Evolutionary conservation across 2,888 invertebrate genomes (phyloP).

Genomic region (Lasius platythorax): DNA sequence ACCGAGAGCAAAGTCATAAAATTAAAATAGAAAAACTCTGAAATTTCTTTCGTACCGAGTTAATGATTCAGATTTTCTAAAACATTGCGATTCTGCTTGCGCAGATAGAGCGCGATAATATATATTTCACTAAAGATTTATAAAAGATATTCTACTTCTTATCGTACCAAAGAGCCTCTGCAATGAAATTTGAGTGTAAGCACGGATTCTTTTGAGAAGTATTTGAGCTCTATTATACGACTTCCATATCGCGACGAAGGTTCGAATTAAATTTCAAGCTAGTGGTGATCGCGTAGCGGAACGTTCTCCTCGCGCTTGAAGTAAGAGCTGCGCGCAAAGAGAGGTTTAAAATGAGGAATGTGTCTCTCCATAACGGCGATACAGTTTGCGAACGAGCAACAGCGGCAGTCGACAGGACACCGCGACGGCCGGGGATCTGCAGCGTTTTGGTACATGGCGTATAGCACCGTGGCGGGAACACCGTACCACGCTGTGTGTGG

Average conservation of each 20-base stretch:
- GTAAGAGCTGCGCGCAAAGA: constrained; percentile 8
- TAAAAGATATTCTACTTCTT: not conserved
- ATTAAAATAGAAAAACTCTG: not conserved
- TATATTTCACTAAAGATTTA: not conserved
- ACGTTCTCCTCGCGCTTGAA: not conserved
- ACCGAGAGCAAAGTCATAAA: not conserved
- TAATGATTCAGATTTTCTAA: not conserved
- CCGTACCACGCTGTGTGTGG: constrained; percentile 82
- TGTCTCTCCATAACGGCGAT: constrained; percentile 52
- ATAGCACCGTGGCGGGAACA: constrained; percentile 79
- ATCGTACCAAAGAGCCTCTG: not conserved
- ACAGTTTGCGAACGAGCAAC: constrained; percentile 62
- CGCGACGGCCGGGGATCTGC: constrained; percentile 71
- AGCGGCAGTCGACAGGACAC: constrained; percentile 34
- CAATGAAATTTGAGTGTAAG: not conserved
- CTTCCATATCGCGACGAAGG: not conserved
- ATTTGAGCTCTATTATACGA: constrained; percentile 4
- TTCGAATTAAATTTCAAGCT: constrained; percentile 1
- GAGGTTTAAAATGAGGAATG: constrained; percentile 59
- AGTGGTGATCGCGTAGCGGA: not conserved
- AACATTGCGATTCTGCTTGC: not conserved
- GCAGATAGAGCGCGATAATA: not conserved
- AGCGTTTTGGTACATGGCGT: constrained; percentile 83
- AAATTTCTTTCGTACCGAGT: not conserved
- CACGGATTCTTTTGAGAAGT: not conserved